Evolutionary conservation across 2,797 vertebrate genomes (phyloP), one percentile per base, ranked within the genome.

Genomic region (Clarias laeviceps): DNA sequence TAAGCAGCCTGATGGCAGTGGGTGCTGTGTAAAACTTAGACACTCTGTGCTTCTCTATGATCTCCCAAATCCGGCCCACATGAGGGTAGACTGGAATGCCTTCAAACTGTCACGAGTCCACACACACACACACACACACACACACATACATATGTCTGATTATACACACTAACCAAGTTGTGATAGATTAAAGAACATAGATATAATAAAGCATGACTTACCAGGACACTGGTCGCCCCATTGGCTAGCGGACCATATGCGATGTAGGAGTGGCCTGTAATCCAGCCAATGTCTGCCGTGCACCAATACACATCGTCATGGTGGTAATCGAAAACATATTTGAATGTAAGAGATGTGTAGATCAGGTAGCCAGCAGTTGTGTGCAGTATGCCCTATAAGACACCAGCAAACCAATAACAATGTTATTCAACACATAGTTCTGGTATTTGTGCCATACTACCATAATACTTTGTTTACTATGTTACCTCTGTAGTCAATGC

Each of bases 191-290:
- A 29, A 61, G 20, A 32, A 32, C 54, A 20, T 15, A 84, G 32
- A 14, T 8, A 24, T 6, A 62, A 22, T 3, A 0, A 22, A 68
- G 20, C 54, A 40, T 11, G 24, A 4, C 5, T 93, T 80, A 96
- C 95, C 0, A 96, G 90, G 11, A 96, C 91, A 1, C 95, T 94
- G 0, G 94, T 96, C 4, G 95, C 95, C 0, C 94, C 95, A 2
- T 96, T 96, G 15, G 95, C 95, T 1, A 96, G 92, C 0, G 95
- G 95, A 4, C 95, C 95, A 1, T 96, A 96, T 18, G 92, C 91
- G 91, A 96, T 94, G 92, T 96, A 96, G 85, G 95, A 96, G 92
- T 96, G 95, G 4, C 95, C 95, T 6, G 95, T 96, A 90, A 96
- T 96, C 95, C 95, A 96, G 88, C 95, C 95, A 66, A 96, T 94